Base-by-base conservation (phyloP, 2,888 invertebrate species). In the Mimas tiliae region DNA sequence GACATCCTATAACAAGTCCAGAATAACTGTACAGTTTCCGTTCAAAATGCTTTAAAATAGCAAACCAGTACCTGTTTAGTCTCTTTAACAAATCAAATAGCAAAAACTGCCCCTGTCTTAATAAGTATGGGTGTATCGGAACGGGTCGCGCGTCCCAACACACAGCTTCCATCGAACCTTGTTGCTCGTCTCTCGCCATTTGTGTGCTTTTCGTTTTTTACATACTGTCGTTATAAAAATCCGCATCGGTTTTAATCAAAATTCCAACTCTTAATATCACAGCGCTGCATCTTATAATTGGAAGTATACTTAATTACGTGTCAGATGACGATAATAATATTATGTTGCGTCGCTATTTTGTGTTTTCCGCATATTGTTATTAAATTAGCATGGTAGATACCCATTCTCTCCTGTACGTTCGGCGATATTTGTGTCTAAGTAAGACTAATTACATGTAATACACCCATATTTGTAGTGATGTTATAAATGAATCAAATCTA, bases 1-100 rank as follows among this genome's bases (percentile, higher is more conserved):
- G 81, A 87, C 86, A 86, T 89, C 86, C 88, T 84, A 84, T 81
- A 84, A 84, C 84, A 75, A 82, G 88, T 85, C 81, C 83, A 77
- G 81, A 80, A 82, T 93, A 93, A 93, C 93, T 90, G 93, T 92
- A 88, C 90, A 86, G 83, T 93, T 91, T 93, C 93, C 93, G 92
- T 90, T 93, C 86, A 82, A 86, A 90, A 88, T 81, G 89, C 83
- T 87, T 91, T 89, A 88, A 90, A 93, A 93, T 93, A 93, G 91
- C 90, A 87, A 92, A 91, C 93, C 88, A 86, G 93, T 92, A 90
- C 80, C 74, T 77, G 86, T 89, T 90, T 90, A 89, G 84, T 84
- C 86, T 89, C 87, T 91, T 91, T 91, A 88, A 88, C 90, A 93
- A 93, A 93, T 92, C 90, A 93, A 92, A 92, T 90, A 90, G 90